phyloP scores from a whole-genome alignment of 2,113 vertebrate species.

The Oxyura jamaicensis region DNA sequence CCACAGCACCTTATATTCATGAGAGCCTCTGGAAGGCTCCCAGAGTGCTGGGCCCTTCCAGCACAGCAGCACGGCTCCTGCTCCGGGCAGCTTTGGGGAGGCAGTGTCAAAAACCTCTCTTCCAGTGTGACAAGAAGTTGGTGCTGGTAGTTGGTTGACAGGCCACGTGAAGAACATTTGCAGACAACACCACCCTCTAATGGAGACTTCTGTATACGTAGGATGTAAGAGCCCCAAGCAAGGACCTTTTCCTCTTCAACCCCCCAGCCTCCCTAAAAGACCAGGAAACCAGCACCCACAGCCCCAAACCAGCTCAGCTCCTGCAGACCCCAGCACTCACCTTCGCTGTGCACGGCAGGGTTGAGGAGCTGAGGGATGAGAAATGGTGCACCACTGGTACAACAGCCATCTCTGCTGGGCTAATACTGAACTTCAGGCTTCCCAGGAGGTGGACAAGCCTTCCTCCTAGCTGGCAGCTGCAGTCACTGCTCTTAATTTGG shows the following conservation, averaged over 20 bases:
- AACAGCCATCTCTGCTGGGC: neutral
- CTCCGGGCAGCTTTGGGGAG: neutral
- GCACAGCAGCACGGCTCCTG: neutral
- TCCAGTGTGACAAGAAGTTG: neutral
- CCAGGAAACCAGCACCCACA: neutral
- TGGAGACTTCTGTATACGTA: neutral
- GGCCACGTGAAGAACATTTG: neutral
- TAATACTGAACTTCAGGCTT: neutral
- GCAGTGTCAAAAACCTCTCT: neutral
- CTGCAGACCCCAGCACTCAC: neutral
- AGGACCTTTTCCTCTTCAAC: neutral
- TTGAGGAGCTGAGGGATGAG: fast-evolving
- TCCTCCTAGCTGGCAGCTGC: neutral
- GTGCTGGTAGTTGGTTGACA: neutral
- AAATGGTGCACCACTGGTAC: neutral
- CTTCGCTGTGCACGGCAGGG: neutral
- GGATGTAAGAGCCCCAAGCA: neutral
- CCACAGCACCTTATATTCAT: neutral
- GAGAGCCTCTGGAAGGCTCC: neutral
- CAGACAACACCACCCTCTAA: slow-evolving; percentile 37
- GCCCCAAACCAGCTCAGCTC: neutral
- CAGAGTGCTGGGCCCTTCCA: neutral
- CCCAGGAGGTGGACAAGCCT: neutral
- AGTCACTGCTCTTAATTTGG: neutral
- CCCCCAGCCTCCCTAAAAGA: neutral